Conservation (phyloP, 2,888 invertebrate species). For the Endotricha flammealis region DNA sequence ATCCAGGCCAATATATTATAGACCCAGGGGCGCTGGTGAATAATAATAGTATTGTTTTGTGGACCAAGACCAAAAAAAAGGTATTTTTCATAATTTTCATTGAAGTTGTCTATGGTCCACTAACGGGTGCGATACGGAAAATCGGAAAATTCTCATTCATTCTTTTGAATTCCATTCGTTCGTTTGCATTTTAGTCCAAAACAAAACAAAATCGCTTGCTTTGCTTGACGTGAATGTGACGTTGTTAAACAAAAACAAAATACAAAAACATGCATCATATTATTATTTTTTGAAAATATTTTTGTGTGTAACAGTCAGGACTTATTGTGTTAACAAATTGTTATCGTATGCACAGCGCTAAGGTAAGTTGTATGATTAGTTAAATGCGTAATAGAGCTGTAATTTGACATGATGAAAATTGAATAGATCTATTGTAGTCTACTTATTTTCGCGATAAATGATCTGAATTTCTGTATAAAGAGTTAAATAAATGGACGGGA, state of each 20-base stretch:
- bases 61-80: too few relatives aligned
- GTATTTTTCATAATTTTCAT: too few relatives aligned
- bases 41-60: too few relatives aligned
- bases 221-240: conserved; percentile 30
- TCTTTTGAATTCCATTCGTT: background rate
- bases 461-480: conserved; percentile 14
- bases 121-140: background rate
- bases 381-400: conserved; percentile 8
- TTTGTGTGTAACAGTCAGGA: conserved; percentile 40
- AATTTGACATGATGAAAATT: conserved; percentile 4
- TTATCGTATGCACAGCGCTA: conserved; percentile 28
- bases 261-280: conserved; percentile 37
- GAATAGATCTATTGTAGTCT: background rate
- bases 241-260: conserved; percentile 41
- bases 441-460: conserved; percentile 4
- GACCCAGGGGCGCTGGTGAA: too few relatives aligned
- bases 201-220: conserved; percentile 33
- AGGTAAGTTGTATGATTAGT: conserved; percentile 25
- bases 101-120: too few relatives aligned
- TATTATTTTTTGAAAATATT: conserved; percentile 41
- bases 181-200: conserved; percentile 15
- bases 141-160: background rate
- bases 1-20: background rate
- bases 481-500: conserved; percentile 53
- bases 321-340: conserved; percentile 29